These are phyloP conservation scores for Antheraea pernyi DNA, from an alignment of 1,140 invertebrate species.

Conservation along the genomic window DNA sequence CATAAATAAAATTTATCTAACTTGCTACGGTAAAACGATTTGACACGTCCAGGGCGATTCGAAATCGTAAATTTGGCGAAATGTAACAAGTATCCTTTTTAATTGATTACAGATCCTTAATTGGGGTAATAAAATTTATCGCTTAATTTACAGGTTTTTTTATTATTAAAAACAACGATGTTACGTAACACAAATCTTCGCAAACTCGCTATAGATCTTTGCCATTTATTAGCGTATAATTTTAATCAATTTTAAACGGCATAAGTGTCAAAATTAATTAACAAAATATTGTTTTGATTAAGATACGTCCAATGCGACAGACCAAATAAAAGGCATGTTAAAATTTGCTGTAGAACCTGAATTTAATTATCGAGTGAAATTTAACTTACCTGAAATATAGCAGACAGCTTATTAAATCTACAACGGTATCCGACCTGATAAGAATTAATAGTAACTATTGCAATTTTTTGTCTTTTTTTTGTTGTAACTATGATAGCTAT, in stretches of 20 bases:
- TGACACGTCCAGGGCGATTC: constrained; percentile 36
- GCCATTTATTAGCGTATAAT: neutral
- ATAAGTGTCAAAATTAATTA: constrained; percentile 5
- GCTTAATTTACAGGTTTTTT: neutral
- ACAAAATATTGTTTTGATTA: neutral
- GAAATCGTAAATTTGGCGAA: constrained; percentile 49
- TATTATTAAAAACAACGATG: neutral
- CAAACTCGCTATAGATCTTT: neutral
- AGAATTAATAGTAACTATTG: too few relatives aligned
- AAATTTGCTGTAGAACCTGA: neutral
- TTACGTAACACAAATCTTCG: neutral
- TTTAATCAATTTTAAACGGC: neutral
- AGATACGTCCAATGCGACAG: neutral
- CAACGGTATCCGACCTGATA: too few relatives aligned
- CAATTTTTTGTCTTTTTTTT: too few relatives aligned
- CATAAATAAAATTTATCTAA: constrained; percentile 51
- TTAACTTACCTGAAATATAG: too few relatives aligned
- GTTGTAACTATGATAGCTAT: too few relatives aligned
- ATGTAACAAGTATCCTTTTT: constrained; percentile 22
- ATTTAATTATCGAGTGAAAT: too few relatives aligned
- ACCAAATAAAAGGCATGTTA: neutral
- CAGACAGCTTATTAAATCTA: too few relatives aligned
- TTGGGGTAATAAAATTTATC: constrained; percentile 21
- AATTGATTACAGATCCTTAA: constrained; percentile 25
- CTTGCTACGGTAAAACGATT: constrained; percentile 59